Conservation (phyloP, 2,888 invertebrate species). For the Hyles lineata region DNA sequence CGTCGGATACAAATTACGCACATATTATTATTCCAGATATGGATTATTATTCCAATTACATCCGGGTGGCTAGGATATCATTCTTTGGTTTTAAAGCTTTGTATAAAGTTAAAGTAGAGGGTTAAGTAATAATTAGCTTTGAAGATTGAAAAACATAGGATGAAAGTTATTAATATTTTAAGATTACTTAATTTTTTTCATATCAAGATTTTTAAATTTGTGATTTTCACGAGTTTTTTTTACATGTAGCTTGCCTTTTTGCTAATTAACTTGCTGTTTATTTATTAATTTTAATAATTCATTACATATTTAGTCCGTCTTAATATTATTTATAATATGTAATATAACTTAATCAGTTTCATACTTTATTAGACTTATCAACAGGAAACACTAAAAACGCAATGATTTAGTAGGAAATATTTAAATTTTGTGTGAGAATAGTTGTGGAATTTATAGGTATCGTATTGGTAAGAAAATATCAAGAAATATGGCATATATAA, state of each 20-base stretch:
- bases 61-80: conserved; percentile 17
- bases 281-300: background rate
- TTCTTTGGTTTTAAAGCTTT: background rate
- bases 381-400: too few species aligned
- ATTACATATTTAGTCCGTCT: background rate
- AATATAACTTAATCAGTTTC: background rate
- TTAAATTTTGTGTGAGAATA: too few species aligned
- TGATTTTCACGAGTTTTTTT: too few species aligned
- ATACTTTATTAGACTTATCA: background rate
- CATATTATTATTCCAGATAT: conserved; percentile 26
- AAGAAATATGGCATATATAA: too few species aligned
- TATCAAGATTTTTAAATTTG: too few species aligned
- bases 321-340: background rate
- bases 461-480: too few species aligned
- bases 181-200: too few species aligned
- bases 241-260: too few species aligned
- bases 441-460: too few species aligned
- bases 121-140: background rate
- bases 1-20: conserved; percentile 17
- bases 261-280: background rate
- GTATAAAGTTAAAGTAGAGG: background rate
- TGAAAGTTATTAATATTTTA: too few species aligned
- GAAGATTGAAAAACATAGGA: too few species aligned
- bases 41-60: conserved; percentile 21
- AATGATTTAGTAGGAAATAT: too few species aligned